These are phyloP conservation scores for Papilio polyxenes DNA, from an alignment of 1,140 invertebrate genomes.

Conservation along the genomic window DNA sequence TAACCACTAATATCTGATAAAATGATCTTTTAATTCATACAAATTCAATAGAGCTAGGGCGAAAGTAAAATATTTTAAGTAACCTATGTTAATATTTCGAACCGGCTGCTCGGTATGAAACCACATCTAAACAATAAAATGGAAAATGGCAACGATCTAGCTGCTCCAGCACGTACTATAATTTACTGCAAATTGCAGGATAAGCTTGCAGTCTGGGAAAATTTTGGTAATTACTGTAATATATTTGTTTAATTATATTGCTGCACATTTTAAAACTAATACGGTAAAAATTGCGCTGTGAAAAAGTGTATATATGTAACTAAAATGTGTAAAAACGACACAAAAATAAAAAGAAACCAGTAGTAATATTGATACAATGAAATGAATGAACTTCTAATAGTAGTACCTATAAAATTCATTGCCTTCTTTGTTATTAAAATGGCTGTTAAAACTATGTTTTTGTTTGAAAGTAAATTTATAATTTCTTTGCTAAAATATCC, in stretches of 20 bases:
- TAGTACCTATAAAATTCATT: too few relatives aligned
- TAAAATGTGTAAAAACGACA: too few relatives aligned
- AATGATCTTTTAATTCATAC: background rate
- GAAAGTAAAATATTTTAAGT: background rate
- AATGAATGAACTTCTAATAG: too few relatives aligned
- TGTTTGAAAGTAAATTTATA: too few relatives aligned
- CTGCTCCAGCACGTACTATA: slow-evolving; percentile 35
- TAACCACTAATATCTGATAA: background rate
- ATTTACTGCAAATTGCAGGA: slow-evolving; percentile 39
- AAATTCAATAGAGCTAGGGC: background rate
- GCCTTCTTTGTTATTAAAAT: background rate
- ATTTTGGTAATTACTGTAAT: slow-evolving; percentile 31
- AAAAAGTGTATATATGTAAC: too few relatives aligned
- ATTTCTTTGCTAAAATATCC: background rate
- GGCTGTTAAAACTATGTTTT: background rate
- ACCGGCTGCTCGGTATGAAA: slow-evolving; percentile 24
- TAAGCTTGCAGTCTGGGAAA: slow-evolving; percentile 34
- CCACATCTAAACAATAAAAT: slow-evolving; percentile 38
- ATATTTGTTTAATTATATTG: slow-evolving; percentile 13
- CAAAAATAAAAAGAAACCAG: too few relatives aligned
- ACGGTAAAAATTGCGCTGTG: background rate
- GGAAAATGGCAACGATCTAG: slow-evolving; percentile 35
- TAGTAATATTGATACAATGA: too few relatives aligned
- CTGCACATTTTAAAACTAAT: background rate
- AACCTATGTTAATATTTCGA: slow-evolving; percentile 20